Evolutionary conservation across 1,140 invertebrate genomes (phyloP).

Genomic region (Eurosta solidaginis): DNA sequence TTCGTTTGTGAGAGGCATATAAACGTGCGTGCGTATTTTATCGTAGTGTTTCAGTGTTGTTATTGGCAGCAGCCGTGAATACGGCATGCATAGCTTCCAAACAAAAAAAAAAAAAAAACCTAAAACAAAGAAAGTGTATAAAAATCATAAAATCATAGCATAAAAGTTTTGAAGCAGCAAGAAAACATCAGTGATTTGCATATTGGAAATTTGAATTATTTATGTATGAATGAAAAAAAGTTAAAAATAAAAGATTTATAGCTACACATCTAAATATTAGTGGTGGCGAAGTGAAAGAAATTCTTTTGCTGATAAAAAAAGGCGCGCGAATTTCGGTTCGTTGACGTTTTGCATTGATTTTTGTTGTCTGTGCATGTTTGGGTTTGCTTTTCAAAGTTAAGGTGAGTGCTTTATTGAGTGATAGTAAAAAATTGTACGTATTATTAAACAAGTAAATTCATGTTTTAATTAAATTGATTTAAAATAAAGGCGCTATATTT

Average conservation of each 20-base stretch:
- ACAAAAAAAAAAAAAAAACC: not conserved
- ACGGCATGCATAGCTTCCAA: not conserved
- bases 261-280: no score
- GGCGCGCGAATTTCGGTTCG: conserved; percentile 27
- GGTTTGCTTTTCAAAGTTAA: not conserved
- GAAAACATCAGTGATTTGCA: not conserved
- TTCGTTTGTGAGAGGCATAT: not conserved
- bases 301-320: conserved; percentile 1
- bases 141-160: no score
- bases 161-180: no score
- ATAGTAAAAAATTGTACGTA: not conserved
- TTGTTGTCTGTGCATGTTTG: no score
- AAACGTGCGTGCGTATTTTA: conserved; percentile 11
- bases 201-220: not conserved
- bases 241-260: conserved; percentile 8
- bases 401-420: not conserved
- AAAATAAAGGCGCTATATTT: no score
- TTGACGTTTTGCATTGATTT: conserved; percentile 9
- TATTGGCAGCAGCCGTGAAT: not conserved
- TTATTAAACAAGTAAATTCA: no score
- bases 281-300: not conserved
- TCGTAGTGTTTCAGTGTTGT: not conserved
- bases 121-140: not conserved
- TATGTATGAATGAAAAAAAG: not conserved
- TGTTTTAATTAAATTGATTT: no score